Evolutionary conservation across 2,888 invertebrate species (phyloP).

Genomic region (Diarsia mendica): DNA sequence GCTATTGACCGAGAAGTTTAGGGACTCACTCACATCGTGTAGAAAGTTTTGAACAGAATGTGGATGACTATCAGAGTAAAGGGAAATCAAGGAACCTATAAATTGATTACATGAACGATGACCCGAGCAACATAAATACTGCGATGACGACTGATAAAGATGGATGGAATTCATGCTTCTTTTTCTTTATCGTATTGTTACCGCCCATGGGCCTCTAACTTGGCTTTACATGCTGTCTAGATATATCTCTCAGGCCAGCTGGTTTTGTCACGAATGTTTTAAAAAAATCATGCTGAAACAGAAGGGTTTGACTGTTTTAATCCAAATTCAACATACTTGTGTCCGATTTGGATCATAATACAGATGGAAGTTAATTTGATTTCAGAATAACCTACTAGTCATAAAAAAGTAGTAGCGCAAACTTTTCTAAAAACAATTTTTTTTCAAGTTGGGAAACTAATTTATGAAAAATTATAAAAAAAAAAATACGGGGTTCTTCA

Average conservation of each 20-base stretch:
- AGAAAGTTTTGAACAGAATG: too few relatives aligned
- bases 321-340: background rate
- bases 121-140: background rate
- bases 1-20: slow-evolving; percentile 1
- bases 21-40: background rate
- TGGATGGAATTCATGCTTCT: too few relatives aligned
- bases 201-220: too few relatives aligned
- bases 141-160: background rate
- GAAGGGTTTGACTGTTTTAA: background rate
- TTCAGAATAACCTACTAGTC: background rate
- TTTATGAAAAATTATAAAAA: background rate
- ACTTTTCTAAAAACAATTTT: background rate
- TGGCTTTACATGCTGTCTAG: too few relatives aligned
- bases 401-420: background rate
- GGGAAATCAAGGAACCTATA: background rate
- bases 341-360: background rate
- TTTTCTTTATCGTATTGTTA: too few relatives aligned
- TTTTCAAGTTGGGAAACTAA: background rate
- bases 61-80: background rate
- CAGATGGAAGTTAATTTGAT: background rate
- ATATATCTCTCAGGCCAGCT: too few relatives aligned
- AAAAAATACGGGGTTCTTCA: background rate
- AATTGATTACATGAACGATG: background rate
- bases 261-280: too few relatives aligned
- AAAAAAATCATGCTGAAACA: background rate